Evolutionary conservation across 2,888 invertebrate genomes (phyloP), one percentile per base, ranked within the genome.

Genomic region (Oscheius sp.): DNA sequence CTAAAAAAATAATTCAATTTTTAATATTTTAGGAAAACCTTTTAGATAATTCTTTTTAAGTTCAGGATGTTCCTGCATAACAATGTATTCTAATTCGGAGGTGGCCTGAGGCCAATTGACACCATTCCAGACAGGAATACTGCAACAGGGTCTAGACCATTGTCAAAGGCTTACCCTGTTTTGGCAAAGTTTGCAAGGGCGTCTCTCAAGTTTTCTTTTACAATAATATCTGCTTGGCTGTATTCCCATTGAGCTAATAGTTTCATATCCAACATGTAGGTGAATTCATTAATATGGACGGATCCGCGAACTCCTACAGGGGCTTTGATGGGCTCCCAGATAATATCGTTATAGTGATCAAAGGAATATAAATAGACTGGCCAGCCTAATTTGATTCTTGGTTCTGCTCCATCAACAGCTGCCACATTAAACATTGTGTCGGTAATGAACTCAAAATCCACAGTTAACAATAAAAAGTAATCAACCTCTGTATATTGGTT

Each of bases 271-370:
- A 65, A 53, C 65, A 65, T 65, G 53, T 53, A 65, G 39, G 65
- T 53, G 45, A 53, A 65, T 17, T 65, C 65, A 27, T 65, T 65
- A 20, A 65, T 46, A 33, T 65, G 65, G 23, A 65, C 52, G 17
- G 65, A 65, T 42, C 65, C 65, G 52, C 61, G 42, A 15, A 45
- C 61, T 42, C 61, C 61, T 61, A 45, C 20, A n/a, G 67, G 67
- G 5, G 50, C 50, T 1, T 39, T 10, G 8, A 45, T 33, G 1
- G 23, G 23, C 46, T 68, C 37, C 34, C 46, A 68, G 0, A 61
- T 5, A n/a, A 27, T 52, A 23, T 48, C 39, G 33, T 58, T 61
- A 25, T 34, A 61, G 29, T 68, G 68, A 10, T 61, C 68, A 8
- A 68, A 68, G 8, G 46, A 48, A 29, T 68, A 68, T 4, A 39